phyloP scores from a whole-genome alignment of 2,113 vertebrate species.

The Trogon melanurus region DNA sequence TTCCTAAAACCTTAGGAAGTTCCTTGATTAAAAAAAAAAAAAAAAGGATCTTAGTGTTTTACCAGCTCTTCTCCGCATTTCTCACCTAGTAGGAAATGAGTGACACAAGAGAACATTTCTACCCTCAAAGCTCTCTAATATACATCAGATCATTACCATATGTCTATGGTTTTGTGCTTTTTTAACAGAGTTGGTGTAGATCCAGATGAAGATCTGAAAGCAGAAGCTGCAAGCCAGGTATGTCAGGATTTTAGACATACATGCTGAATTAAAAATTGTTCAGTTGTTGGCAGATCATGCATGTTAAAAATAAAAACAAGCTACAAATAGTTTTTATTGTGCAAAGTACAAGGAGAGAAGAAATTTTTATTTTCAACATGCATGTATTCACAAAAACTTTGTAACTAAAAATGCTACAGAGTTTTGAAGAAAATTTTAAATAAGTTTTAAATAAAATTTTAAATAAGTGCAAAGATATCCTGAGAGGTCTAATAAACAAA shows the following conservation, averaged over 20 bases:
- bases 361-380: not conserved
- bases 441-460: not conserved
- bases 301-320: not conserved
- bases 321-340: not conserved
- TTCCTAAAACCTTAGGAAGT: not conserved
- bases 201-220: conserved; percentile 74
- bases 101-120: not conserved
- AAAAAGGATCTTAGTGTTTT: not conserved
- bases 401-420: not conserved
- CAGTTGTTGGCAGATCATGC: not conserved
- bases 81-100: not conserved
- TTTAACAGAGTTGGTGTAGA: conserved; percentile 78
- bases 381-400: not conserved
- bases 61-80: not conserved
- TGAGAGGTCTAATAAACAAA: not conserved
- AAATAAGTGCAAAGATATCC: not conserved
- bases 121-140: not conserved
- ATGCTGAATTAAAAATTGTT: not conserved
- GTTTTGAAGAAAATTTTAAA: not conserved
- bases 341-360: not conserved
- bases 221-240: conserved; percentile 75
- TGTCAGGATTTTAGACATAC: not conserved
- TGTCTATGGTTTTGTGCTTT: not conserved
- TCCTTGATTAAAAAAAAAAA: not conserved
- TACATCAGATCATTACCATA: not conserved